phyloP scores from a whole-genome alignment of 53 echinoderm and acorn worm genomes.

The Arbacia lixula region DNA sequence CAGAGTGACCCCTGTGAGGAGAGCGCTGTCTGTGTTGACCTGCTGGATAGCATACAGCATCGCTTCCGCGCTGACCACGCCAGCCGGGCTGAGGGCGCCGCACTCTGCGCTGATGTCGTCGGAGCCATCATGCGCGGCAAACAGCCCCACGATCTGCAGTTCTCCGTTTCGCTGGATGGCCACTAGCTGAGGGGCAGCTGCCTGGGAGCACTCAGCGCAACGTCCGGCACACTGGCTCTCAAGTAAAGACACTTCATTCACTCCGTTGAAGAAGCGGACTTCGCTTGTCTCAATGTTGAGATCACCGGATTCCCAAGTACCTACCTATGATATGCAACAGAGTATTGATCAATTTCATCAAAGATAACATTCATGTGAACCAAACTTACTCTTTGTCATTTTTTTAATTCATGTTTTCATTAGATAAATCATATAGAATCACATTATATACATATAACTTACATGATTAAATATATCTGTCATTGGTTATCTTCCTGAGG shows the following conservation, averaged over 20 bases:
- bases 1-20: slow-evolving; percentile 70
- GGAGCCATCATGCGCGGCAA: slow-evolving; percentile 68
- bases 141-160: slow-evolving; percentile 78
- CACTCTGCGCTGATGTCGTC: slow-evolving; percentile 61
- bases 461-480: too few species aligned
- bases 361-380: too few species aligned
- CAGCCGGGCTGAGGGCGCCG: slow-evolving; percentile 62
- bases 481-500: too few species aligned
- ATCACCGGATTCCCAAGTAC: slow-evolving; percentile 68
- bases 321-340: slow-evolving; percentile 58
- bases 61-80: slow-evolving; percentile 79
- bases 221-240: slow-evolving; percentile 74
- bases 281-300: slow-evolving; percentile 28
- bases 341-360: too few species aligned
- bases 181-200: background rate
- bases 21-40: slow-evolving; percentile 65
- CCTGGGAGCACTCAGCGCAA: slow-evolving; percentile 73
- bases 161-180: slow-evolving; percentile 49
- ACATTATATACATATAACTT: too few species aligned
- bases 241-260: background rate
- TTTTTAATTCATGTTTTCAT: too few species aligned
- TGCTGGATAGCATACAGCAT: slow-evolving; percentile 76
- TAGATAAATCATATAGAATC: too few species aligned
- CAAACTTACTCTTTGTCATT: too few species aligned
- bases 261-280: slow-evolving; percentile 28